Evolutionary conservation across 2,797 vertebrate species (phyloP), one percentile per base, ranked within the genome.

Genomic region (Notolepis coatsorum): DNA sequence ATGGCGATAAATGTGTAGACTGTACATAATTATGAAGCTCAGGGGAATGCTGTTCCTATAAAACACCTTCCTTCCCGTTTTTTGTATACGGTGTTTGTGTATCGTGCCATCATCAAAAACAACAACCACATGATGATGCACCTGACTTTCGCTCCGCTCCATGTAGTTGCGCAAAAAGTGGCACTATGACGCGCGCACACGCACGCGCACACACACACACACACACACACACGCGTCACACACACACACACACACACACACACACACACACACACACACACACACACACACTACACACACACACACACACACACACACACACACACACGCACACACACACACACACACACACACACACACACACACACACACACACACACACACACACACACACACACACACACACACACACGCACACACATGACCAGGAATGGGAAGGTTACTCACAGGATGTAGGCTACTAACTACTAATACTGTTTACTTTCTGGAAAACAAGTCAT

Each of bases 91-190:
- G 54, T 71, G 62, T 45, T 45, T 46, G 8, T 33, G 43, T 68
- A 41, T 50, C 37, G 28, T 48, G 10, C 27, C 57, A 53, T 64
- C 28, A 55, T 77, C 41, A 38, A 61, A 73, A 82, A 79, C 64
- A 67, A 79, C 64, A 67, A 71, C 37, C 54, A 53, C 77, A 64
- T 33, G 59, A 71, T 56, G 61, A 41, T 76, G 65, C 75, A 71
- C 76, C 69, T 77, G 69, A 78, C 70, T 46, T 69, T 13, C 5
- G 13, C 13, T 9, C 18, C 12, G 37, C 53, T 27, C 8, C 10
- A 10, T 23, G 42, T 42, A n/a, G 33, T 64, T 59, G 54, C 70
- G 35, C 71, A 67, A 37, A 61, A 4, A 15, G 15, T 31, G 35
- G 37, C 37, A 21, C 33, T 27, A 41, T 35, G n/a, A 27, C 31